Base-by-base conservation (phyloP, 2,797 vertebrate species). In the Malurus leucopterus region DNA sequence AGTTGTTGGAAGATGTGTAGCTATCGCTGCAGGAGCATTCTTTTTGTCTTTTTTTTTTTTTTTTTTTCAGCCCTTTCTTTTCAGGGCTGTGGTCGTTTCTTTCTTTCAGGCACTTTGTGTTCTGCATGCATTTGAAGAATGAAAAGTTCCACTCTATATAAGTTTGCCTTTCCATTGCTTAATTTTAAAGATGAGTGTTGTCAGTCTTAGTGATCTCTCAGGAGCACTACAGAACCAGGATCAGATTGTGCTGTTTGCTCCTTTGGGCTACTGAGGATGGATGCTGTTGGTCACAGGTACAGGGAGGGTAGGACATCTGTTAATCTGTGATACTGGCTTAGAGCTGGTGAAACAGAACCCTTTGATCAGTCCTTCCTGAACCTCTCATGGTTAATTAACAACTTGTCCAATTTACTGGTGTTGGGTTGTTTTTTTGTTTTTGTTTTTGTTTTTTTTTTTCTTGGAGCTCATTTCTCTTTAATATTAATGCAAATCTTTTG, bases 21-120 rank as follows among this genome's bases (percentile, higher is more conserved):
- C 44, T 30, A 0, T 34, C 0, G 10, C 46, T 74, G 58, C 67
- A 16, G 49, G 26, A 84, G 1, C 27, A 0, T 36, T 49, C 50
- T 49, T 38, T 30, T 34, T 62, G 32, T 30, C 17, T 44, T 32
- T 49, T 30, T 8, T 18, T 36, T 36, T 36, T 36, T 36, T 36
- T 36, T 36, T 4, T 36, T 36, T 53, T 58, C 53, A 65, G 51
- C 30, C 23, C 4, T 13, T 43, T 13, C 27, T 40, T 59, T 22
- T 32, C 32, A 27, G 68, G 51, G 88, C n/a, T 61, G 24, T 20
- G 12, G 15, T 24, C 1, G 1, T 29, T 55, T 30, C n/a, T 44
- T 21, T 55, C 34, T 38, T 19, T 15, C 36, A 2, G 7, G 13
- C 27, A 6, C 19, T 57, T 68, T 32, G 62, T 40, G 26, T 23